Conservation (phyloP, 2,888 invertebrate genomes). For the Rambutsinella grinnellia region DNA sequence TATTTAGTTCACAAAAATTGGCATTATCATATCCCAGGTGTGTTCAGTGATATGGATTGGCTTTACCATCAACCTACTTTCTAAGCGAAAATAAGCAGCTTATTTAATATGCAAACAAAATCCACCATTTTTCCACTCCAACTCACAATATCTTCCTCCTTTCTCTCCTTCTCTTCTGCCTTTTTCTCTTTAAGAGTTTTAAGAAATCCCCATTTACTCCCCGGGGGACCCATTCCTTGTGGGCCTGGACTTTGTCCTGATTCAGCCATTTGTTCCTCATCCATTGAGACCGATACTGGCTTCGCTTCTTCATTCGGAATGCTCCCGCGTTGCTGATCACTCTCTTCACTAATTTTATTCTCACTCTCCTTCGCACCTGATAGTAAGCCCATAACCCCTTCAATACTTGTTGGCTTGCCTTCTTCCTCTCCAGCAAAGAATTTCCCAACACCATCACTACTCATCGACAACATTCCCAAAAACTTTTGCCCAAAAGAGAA, state of each 20-base stretch:
- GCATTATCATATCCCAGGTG: too few species aligned
- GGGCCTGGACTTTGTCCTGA: slow-evolving; percentile 67
- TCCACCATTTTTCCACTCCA: neutral
- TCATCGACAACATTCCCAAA: slow-evolving; percentile 66
- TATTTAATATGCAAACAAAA: neutral
- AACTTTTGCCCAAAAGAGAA: slow-evolving; percentile 64
- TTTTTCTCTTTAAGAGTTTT: slow-evolving; percentile 91
- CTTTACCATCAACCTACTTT: too few species aligned
- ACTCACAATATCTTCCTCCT: slow-evolving; percentile 61
- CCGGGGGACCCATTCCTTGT: slow-evolving; percentile 73
- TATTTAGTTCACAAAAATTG: too few species aligned
- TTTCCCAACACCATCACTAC: slow-evolving; percentile 64
- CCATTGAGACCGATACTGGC: slow-evolving; percentile 61
- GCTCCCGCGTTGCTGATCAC: slow-evolving; percentile 31
- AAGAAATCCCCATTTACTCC: slow-evolving; percentile 91
- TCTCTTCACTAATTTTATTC: slow-evolving; percentile 67
- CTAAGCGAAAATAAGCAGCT: too few species aligned
- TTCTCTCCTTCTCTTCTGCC: slow-evolving; percentile 79
- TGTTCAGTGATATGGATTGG: neutral
- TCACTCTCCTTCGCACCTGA: slow-evolving; percentile 67
- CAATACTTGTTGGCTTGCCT: slow-evolving; percentile 68
- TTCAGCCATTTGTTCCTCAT: slow-evolving; percentile 61
- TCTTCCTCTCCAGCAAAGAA: slow-evolving; percentile 63
- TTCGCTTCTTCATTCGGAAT: slow-evolving; percentile 55
- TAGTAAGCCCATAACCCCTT: slow-evolving; percentile 67